These are phyloP conservation scores for Sparus aurata DNA, from an alignment of 2,797 vertebrate genomes.

Conservation along the genomic window DNA sequence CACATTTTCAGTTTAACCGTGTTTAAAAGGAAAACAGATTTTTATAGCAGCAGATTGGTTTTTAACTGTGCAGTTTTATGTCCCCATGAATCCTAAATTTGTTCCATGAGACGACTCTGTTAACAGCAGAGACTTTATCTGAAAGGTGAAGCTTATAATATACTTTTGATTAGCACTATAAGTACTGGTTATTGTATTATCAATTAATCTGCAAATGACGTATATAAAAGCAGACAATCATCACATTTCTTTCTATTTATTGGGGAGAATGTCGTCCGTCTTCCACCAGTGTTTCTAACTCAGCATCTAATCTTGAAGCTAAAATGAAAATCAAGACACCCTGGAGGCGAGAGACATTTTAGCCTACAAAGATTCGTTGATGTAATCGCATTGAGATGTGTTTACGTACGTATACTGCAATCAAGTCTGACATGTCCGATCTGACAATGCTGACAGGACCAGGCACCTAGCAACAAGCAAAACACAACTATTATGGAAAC, in stretches of 20 bases:
- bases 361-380: slow-evolving; percentile 8
- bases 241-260: no score
- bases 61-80: slow-evolving; percentile 9
- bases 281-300: slow-evolving; percentile 11
- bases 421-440: slow-evolving; percentile 22
- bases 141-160: no score
- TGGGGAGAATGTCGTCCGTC: not conserved
- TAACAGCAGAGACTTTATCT: not conserved
- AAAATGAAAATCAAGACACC: slow-evolving; percentile 20
- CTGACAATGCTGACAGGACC: slow-evolving; percentile 25
- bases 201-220: no score
- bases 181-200: no score
- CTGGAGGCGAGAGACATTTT: slow-evolving; percentile 12
- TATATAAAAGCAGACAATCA: no score
- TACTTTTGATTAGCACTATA: no score
- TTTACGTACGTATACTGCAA: slow-evolving; percentile 28
- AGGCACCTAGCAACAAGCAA: slow-evolving; percentile 19
- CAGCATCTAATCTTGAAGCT: slow-evolving; percentile 12
- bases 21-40: not conserved
- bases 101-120: not conserved
- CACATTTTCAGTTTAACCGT: not conserved
- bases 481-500: slow-evolving; percentile 56
- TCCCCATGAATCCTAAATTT: not conserved
- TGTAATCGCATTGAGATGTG: slow-evolving; percentile 20
- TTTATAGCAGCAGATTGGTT: slow-evolving; percentile 4